Evolutionary conservation across 2,888 invertebrate species (phyloP), one percentile per base, ranked within the genome.

Genomic region (Hypolimnas misippus): DNA sequence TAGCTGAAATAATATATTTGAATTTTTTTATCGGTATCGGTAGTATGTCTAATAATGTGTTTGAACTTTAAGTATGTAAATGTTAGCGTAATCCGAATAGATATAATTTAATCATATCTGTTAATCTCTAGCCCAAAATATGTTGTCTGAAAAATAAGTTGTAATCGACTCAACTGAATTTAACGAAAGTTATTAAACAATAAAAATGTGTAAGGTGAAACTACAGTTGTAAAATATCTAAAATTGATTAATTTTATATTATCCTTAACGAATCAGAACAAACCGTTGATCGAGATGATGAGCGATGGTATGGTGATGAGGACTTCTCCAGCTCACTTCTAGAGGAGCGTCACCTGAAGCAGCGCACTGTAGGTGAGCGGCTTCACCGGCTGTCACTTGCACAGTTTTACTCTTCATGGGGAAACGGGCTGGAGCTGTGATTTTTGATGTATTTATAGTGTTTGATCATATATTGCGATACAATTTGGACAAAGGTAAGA

Each of bases 271-370:
- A 42, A 25, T 3, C 25, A 35, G 6, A 29, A 42, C 29, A 5
- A 42, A 94, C 93, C 96, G 93, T 76, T 95, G 94, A 79, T 96
- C 96, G 73, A 94, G 91, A 67, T 95, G 94, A 76, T 95, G 95
- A 12, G 94, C 94, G 63, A 96, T 92, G 4, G 92, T 92, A 72
- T 92, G 92, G 76, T 95, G 94, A 77, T 96, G 96, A 16, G 96
- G 96, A 62, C 95, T 95, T 74, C 96, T 94, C 97, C 97, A 97
- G 80, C 94, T 95, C 70, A 97, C 96, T 82, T 96, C 96, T 73
- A 97, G 93, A 0, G 97, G 97, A 63, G 96, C 95, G 83, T 97
- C 97, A n/a, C 97, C 97, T 63, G 96, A 94, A 0, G 97, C 97
- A 42, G 96, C 96, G 84, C 97, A 97, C 75, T 97, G 97, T 57